phyloP scores from a whole-genome alignment of 2,888 invertebrate genomes.

The Notocelia uddmanniana region DNA sequence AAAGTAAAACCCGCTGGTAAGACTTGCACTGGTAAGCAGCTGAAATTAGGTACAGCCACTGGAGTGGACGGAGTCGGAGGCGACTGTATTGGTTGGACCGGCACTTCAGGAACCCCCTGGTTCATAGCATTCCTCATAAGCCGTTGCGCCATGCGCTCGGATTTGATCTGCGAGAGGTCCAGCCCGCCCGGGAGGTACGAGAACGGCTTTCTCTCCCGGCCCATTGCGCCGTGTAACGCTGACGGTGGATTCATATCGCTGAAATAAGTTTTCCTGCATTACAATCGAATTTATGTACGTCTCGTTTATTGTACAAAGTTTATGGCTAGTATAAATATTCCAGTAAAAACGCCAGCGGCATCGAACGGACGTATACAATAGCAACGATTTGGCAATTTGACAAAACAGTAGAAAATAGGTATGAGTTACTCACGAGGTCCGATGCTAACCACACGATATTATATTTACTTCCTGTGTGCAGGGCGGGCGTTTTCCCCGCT shows the following conservation, averaged over 20 bases:
- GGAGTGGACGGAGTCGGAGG: constrained; percentile 81
- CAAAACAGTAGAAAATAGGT: constrained; percentile 76
- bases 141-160: constrained; percentile 95
- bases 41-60: constrained; percentile 75
- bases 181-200: constrained; percentile 97
- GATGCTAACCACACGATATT: constrained; percentile 65
- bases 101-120: constrained; percentile 90
- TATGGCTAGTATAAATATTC: constrained; percentile 59
- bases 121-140: constrained; percentile 84
- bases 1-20: constrained; percentile 87
- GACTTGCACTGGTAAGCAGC: constrained; percentile 82
- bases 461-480: constrained; percentile 69
- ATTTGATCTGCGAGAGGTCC: constrained; percentile 95
- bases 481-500: constrained; percentile 30
- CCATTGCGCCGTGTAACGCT: constrained; percentile 95
- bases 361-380: constrained; percentile 53
- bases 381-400: constrained; percentile 74
- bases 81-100: constrained; percentile 81
- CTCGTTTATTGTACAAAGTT: constrained; percentile 50
- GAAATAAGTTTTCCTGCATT: constrained; percentile 68
- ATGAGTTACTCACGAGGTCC: constrained; percentile 76
- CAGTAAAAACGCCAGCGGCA: constrained; percentile 60
- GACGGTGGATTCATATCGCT: constrained; percentile 90
- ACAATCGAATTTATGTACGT: constrained; percentile 48
- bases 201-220: constrained; percentile 97